phyloP scores from a whole-genome alignment of 2,888 invertebrate genomes.

The Ramazzottius varieornatus region DNA sequence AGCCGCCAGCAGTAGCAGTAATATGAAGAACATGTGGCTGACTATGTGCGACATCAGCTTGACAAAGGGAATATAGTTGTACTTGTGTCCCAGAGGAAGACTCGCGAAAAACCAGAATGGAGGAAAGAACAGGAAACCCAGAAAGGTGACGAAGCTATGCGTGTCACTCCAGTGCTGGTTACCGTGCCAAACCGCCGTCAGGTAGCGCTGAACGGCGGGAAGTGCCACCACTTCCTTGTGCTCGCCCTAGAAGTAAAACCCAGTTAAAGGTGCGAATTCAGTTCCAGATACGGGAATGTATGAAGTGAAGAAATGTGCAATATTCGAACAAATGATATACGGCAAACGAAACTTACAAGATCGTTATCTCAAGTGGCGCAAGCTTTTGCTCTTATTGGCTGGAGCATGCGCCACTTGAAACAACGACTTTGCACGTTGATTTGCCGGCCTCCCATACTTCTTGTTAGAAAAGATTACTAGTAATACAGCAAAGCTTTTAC shows the following conservation, averaged over 20 bases:
- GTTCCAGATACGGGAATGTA: no score
- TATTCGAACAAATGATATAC: no score
- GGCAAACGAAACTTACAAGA: no score
- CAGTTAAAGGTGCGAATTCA: no score
- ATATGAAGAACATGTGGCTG: conserved; percentile 87
- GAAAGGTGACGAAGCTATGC: conserved; percentile 71
- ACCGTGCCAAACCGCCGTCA: conserved; percentile 76
- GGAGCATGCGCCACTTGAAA: no score
- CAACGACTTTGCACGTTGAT: no score
- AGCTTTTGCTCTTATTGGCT: no score
- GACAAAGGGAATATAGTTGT: conserved; percentile 92
- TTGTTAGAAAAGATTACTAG: no score
- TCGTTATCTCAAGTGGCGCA: no score
- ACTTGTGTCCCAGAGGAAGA: conserved; percentile 72
- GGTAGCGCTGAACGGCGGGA: conserved; percentile 83
- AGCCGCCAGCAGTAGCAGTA: conserved; percentile 54
- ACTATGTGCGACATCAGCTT: conserved; percentile 99
- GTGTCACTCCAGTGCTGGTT: conserved; percentile 83
- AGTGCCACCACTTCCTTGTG: conserved; percentile 40
- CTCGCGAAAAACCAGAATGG: conserved; percentile 88
- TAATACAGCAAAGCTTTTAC: no score
- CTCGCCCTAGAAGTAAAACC: background rate
- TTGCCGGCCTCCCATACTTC: no score
- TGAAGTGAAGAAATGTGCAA: no score
- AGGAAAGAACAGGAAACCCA: conserved; percentile 71